A percentile compares a stretch with the other conserved stretches of the same genome.
phyloP scores from a whole-genome alignment of 2,888 invertebrate genomes.

The Xestoiulus laeticollis region DNA sequence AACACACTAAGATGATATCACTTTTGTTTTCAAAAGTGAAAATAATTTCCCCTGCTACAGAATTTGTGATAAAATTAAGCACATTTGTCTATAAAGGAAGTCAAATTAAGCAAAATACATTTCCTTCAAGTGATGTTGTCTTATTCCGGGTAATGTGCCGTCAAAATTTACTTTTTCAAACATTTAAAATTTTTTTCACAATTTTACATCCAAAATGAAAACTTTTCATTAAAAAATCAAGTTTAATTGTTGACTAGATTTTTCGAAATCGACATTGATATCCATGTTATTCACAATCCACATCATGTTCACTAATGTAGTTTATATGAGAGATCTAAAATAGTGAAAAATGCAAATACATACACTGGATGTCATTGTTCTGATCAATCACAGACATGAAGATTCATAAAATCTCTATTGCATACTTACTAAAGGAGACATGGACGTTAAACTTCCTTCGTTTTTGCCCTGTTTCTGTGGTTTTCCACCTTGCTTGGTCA shows the following conservation, averaged over 20 bases:
- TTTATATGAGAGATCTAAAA: not conserved
- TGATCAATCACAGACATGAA: not conserved
- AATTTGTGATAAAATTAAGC: no score
- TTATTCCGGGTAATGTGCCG: not conserved
- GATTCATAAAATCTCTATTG: not conserved
- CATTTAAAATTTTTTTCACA: not conserved
- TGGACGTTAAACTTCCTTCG: not conserved
- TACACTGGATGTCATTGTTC: not conserved
- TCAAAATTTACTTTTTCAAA: not conserved
- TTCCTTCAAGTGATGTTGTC: not conserved
- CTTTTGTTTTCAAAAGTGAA: no score
- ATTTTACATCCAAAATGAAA: not conserved
- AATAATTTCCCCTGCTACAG: no score
- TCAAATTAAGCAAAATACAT: not conserved
- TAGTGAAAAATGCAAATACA: not conserved
- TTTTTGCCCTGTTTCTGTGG: not conserved
- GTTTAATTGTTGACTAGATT: not conserved
- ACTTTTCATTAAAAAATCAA: not conserved
- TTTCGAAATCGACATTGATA: not conserved
- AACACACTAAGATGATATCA: no score
- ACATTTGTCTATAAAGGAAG: not conserved
- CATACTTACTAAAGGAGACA: not conserved
- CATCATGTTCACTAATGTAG: not conserved
- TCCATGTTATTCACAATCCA: not conserved
- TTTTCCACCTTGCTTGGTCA: not conserved